Evolutionary conservation across 2,113 vertebrate genomes (phyloP).

Genomic region (Xenotilapia caudafasciata): DNA sequence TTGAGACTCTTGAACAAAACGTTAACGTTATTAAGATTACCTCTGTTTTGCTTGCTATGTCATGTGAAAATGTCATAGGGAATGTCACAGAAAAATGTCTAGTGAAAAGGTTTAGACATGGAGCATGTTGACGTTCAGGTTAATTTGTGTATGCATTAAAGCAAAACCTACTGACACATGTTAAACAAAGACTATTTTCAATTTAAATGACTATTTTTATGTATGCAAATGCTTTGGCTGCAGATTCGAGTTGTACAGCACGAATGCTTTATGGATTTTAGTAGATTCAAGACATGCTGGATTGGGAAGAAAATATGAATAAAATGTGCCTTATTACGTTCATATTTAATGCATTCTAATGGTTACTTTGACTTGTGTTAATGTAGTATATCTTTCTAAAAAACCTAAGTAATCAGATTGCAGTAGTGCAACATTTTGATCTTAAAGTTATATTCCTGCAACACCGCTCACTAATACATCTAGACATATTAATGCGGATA

Average conservation of each 20-base stretch:
- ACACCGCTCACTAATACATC: neutral
- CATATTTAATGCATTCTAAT: neutral
- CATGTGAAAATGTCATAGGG: neutral
- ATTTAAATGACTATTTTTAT: neutral
- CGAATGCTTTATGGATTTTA: neutral
- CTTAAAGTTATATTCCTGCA: neutral
- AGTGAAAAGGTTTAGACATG: neutral
- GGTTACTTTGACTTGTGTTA: neutral
- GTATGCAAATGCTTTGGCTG: neutral
- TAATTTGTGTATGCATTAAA: neutral
- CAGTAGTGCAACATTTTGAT: neutral
- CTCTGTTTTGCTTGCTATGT: neutral
- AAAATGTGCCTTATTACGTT: neutral
- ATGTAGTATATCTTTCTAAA: neutral
- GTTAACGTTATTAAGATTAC: neutral
- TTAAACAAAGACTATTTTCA: neutral
- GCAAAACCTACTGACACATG: neutral
- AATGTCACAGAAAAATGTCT: neutral
- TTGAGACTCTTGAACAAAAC: neutral
- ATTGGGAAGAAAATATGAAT: neutral
- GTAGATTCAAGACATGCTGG: neutral
- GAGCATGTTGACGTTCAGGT: neutral
- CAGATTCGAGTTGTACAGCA: neutral
- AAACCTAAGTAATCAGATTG: neutral
- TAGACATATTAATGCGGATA: neutral